Base-by-base conservation (phyloP, 2,888 invertebrate genomes). In the Leptopilina syphax region DNA sequence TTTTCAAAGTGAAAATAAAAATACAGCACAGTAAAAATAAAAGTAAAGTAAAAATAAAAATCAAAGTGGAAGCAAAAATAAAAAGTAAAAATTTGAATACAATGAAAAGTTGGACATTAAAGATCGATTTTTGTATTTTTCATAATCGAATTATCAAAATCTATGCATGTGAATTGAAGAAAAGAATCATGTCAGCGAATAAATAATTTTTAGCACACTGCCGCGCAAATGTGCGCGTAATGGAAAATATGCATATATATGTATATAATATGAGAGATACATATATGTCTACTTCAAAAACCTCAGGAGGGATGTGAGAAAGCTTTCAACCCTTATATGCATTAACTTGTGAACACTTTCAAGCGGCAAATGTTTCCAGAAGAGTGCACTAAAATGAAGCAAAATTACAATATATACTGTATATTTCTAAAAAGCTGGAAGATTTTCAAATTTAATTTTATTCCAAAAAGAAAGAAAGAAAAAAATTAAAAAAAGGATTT, bases 271-370 rank as follows among this genome's bases (percentile, higher is more conserved):
- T 34, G 34, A 34, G 4, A 34, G 34, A 34, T 3, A 18, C 6
- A 24, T 27, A 70, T 24, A 6, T 70, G 50, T 70, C 24, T 50
- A 24, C 12, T 44, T 54, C 13, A 50, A 18, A 70, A 70, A 54
- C 24, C 54, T 50, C 70, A 70, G 13, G 27, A 50, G 41, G 41
- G 50, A 70, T 13, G 50, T 13, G 24, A 24, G 54, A 70, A 70
- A 70, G 54, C 54, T 70, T 70, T 54, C 13, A 70, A 24, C 54
- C 13, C 54, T 54, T 70, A 50, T 24, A 54, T 18, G 24, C 41
- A 65, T 65, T 65, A 65, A 41, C 27, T 70, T 50, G 24, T 70
- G 54, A 70, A 70, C 27, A 70, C 27, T 70, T 70, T 54, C 27
- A 50, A 70, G 50, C 50, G 18, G 12, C 8, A 6, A 54, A 10